Percentiles rank a stretch among this genome's conserved stretches.
These are phyloP conservation scores for Spizella passerina DNA, from an alignment of 2,797 vertebrate species.

Conservation along the genomic window DNA sequence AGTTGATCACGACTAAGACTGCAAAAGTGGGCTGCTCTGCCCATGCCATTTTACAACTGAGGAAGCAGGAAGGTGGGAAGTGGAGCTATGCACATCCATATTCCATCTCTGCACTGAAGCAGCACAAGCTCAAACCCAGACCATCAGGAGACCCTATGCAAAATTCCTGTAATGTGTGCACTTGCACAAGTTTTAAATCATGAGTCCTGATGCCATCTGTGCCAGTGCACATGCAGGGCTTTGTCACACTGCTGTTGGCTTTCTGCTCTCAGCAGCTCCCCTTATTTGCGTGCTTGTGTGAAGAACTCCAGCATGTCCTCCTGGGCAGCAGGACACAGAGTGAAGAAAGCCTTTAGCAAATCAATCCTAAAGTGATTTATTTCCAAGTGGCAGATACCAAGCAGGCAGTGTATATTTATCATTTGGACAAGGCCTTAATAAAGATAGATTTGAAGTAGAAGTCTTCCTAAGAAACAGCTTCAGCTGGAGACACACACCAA, in stretches of 20 bases:
- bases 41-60: not conserved
- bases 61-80: not conserved
- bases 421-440: slow-evolving; percentile 84
- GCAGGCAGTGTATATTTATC: slow-evolving; percentile 78
- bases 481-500: slow-evolving; percentile 70
- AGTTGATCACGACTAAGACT: not conserved
- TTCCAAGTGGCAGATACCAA: slow-evolving; percentile 79
- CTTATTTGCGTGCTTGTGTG: not conserved
- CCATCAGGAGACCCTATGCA: not conserved
- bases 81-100: not conserved
- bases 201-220: not conserved
- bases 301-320: slow-evolving; percentile 63
- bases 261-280: not conserved
- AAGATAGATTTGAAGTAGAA: slow-evolving; percentile 79
- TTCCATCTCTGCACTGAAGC: not conserved
- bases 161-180: not conserved
- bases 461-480: slow-evolving; percentile 62
- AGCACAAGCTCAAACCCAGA: not conserved
- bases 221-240: not conserved
- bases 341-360: slow-evolving; percentile 75
- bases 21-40: not conserved
- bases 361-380: slow-evolving; percentile 85
- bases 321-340: slow-evolving; percentile 55
- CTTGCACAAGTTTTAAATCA: not conserved
- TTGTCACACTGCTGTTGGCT: not conserved